A percentile compares a stretch with the other conserved stretches of the same genome.
These are phyloP conservation scores for Brevipalpus yothersi DNA, from an alignment of 1,140 invertebrate species.

Conservation along the genomic window DNA sequence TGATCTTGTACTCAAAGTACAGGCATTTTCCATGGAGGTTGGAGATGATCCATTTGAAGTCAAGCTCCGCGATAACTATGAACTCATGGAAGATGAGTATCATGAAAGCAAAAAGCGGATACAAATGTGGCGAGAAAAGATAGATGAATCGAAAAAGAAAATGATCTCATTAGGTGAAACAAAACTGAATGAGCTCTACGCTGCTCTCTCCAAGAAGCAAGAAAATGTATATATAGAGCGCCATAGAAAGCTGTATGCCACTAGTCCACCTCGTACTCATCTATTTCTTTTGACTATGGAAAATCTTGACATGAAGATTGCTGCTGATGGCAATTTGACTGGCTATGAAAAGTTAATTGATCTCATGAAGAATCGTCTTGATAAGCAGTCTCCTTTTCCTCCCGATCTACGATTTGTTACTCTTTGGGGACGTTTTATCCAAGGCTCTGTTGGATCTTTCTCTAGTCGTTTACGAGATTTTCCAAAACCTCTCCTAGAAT, in stretches of 20 bases:
- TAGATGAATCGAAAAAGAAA: conserved; percentile 35
- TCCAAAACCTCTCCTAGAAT: conserved; percentile 64
- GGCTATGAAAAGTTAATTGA: conserved; percentile 46
- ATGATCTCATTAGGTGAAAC: neutral
- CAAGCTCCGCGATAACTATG: conserved; percentile 80
- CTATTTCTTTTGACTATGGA: conserved; percentile 54
- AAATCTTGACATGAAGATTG: conserved; percentile 48
- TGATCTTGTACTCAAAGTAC: conserved; percentile 50
- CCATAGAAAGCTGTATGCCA: conserved; percentile 46
- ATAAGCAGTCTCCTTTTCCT: conserved; percentile 63
- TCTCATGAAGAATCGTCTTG: conserved; percentile 44
- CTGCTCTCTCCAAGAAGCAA: conserved; percentile 55
- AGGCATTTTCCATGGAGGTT: conserved; percentile 66
- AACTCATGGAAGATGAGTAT: conserved; percentile 82
- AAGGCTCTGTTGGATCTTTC: conserved; percentile 52
- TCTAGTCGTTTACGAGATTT: conserved; percentile 80
- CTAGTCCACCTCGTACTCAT: conserved; percentile 38
- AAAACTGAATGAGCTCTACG: conserved; percentile 59
- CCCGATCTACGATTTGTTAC: conserved; percentile 71
- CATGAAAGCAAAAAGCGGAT: conserved; percentile 77
- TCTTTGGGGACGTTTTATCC: conserved; percentile 68
- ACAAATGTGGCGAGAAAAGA: conserved; percentile 65
- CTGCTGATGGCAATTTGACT: conserved; percentile 62
- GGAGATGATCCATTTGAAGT: conserved; percentile 96
- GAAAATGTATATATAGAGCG: conserved; percentile 84